These are phyloP conservation scores for Prionailurus bengalensis DNA, from an alignment of 2,113 vertebrate genomes.

Conservation along the genomic window DNA sequence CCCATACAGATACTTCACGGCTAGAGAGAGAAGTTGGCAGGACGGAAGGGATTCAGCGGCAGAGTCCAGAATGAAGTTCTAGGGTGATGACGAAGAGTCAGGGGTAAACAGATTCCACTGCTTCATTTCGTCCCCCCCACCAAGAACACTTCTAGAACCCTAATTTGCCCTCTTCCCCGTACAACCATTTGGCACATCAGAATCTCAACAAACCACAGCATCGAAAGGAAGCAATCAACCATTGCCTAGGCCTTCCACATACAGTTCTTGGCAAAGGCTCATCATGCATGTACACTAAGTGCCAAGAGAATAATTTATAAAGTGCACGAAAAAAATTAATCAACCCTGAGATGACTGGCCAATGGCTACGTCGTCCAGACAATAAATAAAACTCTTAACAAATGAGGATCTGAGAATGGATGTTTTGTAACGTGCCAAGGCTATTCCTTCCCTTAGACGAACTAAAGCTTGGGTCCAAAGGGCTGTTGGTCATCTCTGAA, in stretches of 20 bases:
- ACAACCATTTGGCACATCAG: not conserved
- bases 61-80: not conserved
- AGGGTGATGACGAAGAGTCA: not conserved
- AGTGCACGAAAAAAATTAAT: not conserved
- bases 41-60: not conserved
- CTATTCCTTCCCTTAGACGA: not conserved
- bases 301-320: constrained; percentile 32
- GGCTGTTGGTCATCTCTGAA: not conserved
- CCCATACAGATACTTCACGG: not conserved
- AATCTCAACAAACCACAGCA: not conserved
- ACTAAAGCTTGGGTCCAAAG: not conserved
- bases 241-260: not conserved
- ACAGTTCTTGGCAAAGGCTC: not conserved
- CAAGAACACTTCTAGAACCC: not conserved
- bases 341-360: constrained; percentile 22
- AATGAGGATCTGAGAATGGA: not conserved
- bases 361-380: not conserved
- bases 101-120: not conserved
- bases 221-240: not conserved
- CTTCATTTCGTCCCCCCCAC: not conserved
- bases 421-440: not conserved
- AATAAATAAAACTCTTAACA: constrained; percentile 21
- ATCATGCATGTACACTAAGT: not conserved
- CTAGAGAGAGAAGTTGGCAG: not conserved
- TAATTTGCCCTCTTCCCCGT: not conserved